phyloP scores from a whole-genome alignment of 2,797 vertebrate species.

The Periparus ater region DNA sequence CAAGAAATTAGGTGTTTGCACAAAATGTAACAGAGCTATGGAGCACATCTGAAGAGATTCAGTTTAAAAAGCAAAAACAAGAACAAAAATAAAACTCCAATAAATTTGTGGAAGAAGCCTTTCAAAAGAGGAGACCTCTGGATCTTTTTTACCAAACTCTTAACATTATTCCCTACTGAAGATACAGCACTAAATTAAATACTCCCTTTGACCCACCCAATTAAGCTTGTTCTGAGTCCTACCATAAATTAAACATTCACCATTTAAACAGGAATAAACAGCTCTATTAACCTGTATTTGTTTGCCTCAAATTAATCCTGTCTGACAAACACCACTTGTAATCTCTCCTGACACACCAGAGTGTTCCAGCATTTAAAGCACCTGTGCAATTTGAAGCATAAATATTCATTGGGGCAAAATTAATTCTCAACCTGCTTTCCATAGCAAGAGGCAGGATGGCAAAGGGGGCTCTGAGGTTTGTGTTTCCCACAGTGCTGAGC shows the following conservation, averaged over 20 bases:
- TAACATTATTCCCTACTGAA: neutral
- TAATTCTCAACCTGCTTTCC: neutral
- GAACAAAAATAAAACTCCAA: neutral
- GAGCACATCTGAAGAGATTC: neutral
- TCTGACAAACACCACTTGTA: neutral
- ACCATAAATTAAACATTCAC: neutral
- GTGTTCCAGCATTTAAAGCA: neutral
- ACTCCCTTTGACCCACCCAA: neutral
- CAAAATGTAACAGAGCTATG: neutral
- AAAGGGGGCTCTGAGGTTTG: neutral
- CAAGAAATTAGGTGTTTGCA: neutral
- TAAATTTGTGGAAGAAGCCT: neutral
- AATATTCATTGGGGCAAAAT: neutral
- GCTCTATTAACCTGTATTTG: neutral
- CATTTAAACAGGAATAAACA: neutral
- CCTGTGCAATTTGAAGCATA: neutral
- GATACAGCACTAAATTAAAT: neutral
- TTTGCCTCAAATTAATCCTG: neutral
- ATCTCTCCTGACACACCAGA: neutral
- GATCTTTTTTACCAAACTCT: neutral
- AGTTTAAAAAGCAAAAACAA: neutral
- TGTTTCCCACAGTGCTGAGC: neutral
- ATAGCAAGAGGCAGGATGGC: neutral
- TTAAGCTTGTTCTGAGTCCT: neutral
- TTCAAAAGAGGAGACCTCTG: neutral